Evolutionary conservation across 2,888 invertebrate species (phyloP).

Genomic region (Heliconius ismenius): DNA sequence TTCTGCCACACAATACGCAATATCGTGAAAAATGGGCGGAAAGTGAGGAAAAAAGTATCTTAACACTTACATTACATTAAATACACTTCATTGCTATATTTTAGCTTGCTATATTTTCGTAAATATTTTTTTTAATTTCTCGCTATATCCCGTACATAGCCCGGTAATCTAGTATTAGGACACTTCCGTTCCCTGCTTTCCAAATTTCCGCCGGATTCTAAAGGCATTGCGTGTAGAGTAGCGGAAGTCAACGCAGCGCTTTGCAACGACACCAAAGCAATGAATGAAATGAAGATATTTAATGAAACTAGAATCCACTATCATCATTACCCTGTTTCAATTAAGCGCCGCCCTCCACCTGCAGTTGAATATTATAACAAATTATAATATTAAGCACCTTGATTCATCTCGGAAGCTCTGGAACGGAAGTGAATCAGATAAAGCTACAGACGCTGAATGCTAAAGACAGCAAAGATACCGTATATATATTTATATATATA

Average conservation of each 20-base stretch:
- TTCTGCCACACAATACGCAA: no score
- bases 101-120: no score
- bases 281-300: no score
- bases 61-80: no score
- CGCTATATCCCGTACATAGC: background rate
- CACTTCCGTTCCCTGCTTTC: background rate
- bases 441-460: conserved; percentile 1
- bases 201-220: no score
- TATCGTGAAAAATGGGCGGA: no score
- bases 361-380: conserved; percentile 4
- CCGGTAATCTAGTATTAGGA: background rate
- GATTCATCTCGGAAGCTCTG: conserved; percentile 14
- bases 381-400: conserved; percentile 4
- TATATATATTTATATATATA: background rate
- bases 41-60: no score
- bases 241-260: no score
- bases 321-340: background rate
- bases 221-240: no score
- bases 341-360: background rate
- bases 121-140: background rate
- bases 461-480: conserved; percentile 13
- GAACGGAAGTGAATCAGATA: conserved; percentile 16
- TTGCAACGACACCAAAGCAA: no score
- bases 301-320: no score
- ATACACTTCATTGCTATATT: no score